Conservation (phyloP, 2,113 vertebrate species). For the Gymnarchus niloticus region DNA sequence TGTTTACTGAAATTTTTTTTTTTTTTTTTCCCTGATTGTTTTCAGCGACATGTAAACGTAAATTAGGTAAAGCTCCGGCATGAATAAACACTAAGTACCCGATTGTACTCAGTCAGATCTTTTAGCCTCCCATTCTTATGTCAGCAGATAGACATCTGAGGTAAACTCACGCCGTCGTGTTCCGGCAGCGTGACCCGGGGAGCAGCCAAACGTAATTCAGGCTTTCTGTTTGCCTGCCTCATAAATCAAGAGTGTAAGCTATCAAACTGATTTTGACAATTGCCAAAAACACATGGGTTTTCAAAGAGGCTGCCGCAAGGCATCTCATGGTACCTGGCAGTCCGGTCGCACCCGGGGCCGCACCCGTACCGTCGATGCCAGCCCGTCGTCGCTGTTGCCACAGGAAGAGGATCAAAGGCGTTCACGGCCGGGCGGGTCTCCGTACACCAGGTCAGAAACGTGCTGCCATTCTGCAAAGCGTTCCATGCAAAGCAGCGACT, state of each 20-base stretch:
- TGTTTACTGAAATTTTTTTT: not conserved
- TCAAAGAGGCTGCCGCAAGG: conserved; percentile 6
- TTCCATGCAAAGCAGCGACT: conserved; percentile 41
- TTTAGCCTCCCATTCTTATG: conserved; percentile 19
- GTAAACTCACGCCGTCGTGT: conserved; percentile 29
- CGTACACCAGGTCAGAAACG: conserved; percentile 25
- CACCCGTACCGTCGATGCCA: conserved; percentile 22
- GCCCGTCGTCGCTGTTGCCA: conserved; percentile 18
- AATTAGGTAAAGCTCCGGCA: not conserved
- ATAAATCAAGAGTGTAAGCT: conserved; percentile 22
- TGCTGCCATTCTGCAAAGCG: conserved; percentile 21
- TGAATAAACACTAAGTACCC: not conserved
- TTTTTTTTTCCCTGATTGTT: no score
- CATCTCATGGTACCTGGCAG: not conserved
- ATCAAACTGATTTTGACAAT: conserved; percentile 28
- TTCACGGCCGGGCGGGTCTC: not conserved
- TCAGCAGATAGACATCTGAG: conserved; percentile 33
- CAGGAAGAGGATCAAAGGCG: conserved; percentile 30
- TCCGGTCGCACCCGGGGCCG: not conserved
- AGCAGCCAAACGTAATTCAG: conserved; percentile 15
- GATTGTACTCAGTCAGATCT: not conserved
- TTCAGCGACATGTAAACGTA: no score
- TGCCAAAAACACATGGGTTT: conserved; percentile 21
- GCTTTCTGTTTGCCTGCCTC: conserved; percentile 14
- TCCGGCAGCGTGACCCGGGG: conserved; percentile 23